Percentiles rank a stretch among this genome's conserved stretches.
Conservation (phyloP, 92 coral and sea anemone species). For the Epizoanthus ramosus region DNA sequence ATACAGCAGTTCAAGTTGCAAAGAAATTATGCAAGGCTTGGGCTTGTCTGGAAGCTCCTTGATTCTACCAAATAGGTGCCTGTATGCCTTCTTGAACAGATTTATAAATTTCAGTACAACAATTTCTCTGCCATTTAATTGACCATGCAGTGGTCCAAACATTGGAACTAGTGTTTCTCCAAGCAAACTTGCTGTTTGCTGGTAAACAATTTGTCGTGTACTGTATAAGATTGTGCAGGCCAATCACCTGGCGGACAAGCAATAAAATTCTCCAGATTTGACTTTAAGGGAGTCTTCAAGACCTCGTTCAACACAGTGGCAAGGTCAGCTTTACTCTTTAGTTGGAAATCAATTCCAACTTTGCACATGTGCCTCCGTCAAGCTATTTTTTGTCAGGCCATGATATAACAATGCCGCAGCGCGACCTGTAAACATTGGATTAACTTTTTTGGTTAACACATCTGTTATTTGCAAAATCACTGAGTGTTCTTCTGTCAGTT, state of each 20-base stretch:
- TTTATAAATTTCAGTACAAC: constrained; percentile 27
- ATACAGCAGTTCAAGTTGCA: constrained; percentile 45
- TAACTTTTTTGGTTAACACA: too few species aligned
- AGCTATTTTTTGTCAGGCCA: too few species aligned
- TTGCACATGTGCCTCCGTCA: too few species aligned
- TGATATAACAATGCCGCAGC: too few species aligned
- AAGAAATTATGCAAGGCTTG: constrained; percentile 45
- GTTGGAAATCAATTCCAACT: too few species aligned
- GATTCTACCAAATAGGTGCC: constrained; percentile 18
- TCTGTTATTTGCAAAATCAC: too few species aligned
- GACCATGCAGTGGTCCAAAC: constrained; percentile 39
- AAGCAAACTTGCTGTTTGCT: neutral
- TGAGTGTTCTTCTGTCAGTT: too few species aligned
- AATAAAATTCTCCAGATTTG: constrained; percentile 31
- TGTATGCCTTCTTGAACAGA: constrained; percentile 44
- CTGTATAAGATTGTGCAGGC: constrained; percentile 56
- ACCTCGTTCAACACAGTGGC: neutral
- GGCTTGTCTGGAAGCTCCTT: constrained; percentile 54
- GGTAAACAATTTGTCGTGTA: constrained; percentile 37
- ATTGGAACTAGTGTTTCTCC: constrained; percentile 20
- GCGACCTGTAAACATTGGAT: too few species aligned
- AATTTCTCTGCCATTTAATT: constrained; percentile 34
- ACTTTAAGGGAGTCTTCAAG: neutral
- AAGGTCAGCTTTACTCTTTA: constrained; percentile 28
- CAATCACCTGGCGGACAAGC: constrained; percentile 57